These are phyloP conservation scores for Zoroaster sp. DNA, from an alignment of 53 echinoderm and acorn worm genomes.

Conservation along the genomic window DNA sequence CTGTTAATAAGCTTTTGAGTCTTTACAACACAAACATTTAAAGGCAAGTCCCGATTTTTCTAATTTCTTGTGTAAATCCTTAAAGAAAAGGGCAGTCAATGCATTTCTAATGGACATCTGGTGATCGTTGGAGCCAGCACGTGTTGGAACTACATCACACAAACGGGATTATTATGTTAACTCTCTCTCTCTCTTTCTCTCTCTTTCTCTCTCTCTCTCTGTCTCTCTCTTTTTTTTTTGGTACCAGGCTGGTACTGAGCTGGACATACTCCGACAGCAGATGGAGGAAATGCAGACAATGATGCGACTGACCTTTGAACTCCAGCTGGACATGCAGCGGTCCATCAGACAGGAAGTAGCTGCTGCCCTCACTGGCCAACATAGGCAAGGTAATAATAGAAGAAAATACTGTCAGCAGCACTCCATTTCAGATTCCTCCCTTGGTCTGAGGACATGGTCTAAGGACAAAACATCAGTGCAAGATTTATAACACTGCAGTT, in stretches of 20 bases:
- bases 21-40: no score
- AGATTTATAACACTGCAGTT: no score
- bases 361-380: constrained; percentile 70
- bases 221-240: neutral
- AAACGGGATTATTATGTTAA: no score
- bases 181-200: neutral
- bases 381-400: neutral
- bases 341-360: constrained; percentile 95
- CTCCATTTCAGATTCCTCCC: neutral
- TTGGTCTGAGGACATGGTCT: neutral
- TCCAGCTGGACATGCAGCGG: constrained; percentile 93
- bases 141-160: no score
- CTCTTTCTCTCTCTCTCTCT: neutral
- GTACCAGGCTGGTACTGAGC: constrained; percentile 55
- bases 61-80: no score
- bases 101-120: no score
- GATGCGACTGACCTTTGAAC: constrained; percentile 90
- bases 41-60: no score
- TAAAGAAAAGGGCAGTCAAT: no score
- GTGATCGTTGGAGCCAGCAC: no score
- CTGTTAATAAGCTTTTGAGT: no score
- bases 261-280: constrained; percentile 70
- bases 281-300: constrained; percentile 89
- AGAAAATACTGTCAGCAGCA: neutral
- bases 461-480: no score